These are phyloP conservation scores for Arctocebus calabarensis DNA, from an alignment of 2,797 vertebrate species.

Conservation along the genomic window DNA sequence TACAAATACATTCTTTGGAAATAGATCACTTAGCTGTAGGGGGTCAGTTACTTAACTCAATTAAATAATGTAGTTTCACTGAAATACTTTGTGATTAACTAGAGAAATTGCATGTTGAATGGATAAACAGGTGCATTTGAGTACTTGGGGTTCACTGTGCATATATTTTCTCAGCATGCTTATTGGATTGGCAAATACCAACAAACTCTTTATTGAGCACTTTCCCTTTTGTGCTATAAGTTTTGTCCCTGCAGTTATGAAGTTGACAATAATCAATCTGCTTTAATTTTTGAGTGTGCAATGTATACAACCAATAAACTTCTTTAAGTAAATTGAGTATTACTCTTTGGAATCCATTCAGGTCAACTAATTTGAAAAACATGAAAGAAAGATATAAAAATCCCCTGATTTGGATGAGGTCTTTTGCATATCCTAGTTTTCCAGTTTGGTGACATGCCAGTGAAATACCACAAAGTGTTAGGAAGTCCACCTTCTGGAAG, in stretches of 20 bases:
- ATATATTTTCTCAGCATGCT: neutral
- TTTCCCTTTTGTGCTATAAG: neutral
- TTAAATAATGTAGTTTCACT: neutral
- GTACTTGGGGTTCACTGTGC: neutral
- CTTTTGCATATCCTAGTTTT: conserved; percentile 22
- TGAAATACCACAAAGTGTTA: conserved; percentile 55
- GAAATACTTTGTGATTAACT: neutral
- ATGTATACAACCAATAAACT: conserved; percentile 14
- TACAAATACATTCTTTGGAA: neutral
- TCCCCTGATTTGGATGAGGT: neutral
- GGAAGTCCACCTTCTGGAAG: conserved; percentile 63
- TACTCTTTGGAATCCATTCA: conserved; percentile 24
- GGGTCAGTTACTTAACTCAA: neutral
- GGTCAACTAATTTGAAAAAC: conserved; percentile 51
- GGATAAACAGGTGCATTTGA: conserved; percentile 12
- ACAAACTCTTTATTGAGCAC: neutral
- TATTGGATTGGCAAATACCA: conserved; percentile 38
- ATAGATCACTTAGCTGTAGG: neutral
- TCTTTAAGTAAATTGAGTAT: conserved; percentile 57
- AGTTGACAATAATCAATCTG: conserved; percentile 47
- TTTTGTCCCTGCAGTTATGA: conserved; percentile 50
- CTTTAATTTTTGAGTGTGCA: conserved; percentile 57
- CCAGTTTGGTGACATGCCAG: neutral
- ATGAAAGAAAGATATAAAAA: neutral
- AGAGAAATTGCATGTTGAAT: neutral